phyloP scores from a whole-genome alignment of 2,888 invertebrate genomes.

The Sphaerophoria rueppellii region DNA sequence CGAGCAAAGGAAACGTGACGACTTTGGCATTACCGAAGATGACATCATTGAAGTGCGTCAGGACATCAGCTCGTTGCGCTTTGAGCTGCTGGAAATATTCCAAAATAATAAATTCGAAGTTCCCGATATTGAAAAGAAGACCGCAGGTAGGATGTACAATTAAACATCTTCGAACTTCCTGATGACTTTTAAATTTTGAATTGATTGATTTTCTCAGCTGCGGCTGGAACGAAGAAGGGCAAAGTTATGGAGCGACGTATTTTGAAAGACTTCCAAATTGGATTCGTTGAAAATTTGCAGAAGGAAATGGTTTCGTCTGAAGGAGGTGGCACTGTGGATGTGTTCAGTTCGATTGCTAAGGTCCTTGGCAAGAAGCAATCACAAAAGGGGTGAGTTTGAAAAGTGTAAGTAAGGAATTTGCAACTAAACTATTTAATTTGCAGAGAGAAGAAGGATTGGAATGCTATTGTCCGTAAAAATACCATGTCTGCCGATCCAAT shows the following conservation, averaged over 20 bases:
- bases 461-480: constrained; percentile 89
- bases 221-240: constrained; percentile 87
- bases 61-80: constrained; percentile 96
- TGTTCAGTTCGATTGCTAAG: constrained; percentile 92
- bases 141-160: constrained; percentile 74
- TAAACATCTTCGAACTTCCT: neutral
- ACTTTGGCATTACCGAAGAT: constrained; percentile 96
- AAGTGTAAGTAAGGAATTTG: neutral
- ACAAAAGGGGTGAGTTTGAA: constrained; percentile 76
- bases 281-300: constrained; percentile 91
- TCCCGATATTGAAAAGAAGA: constrained; percentile 88
- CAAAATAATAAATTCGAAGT: constrained; percentile 94
- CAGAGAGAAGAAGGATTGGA: constrained; percentile 88
- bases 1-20: constrained; percentile 93
- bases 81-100: constrained; percentile 95
- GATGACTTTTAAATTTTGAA: neutral
- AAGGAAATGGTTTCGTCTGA: constrained; percentile 85
- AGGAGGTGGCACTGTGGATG: constrained; percentile 88
- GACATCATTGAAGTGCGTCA: constrained; percentile 99
- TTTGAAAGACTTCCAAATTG: constrained; percentile 95
- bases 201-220: constrained; percentile 82
- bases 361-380: constrained; percentile 87
- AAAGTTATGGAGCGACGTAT: constrained; percentile 93
- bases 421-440: neutral
- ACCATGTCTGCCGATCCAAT: constrained; percentile 89